Evolutionary conservation across 2,113 vertebrate genomes (phyloP).

Genomic region (Vireo altiloquus): DNA sequence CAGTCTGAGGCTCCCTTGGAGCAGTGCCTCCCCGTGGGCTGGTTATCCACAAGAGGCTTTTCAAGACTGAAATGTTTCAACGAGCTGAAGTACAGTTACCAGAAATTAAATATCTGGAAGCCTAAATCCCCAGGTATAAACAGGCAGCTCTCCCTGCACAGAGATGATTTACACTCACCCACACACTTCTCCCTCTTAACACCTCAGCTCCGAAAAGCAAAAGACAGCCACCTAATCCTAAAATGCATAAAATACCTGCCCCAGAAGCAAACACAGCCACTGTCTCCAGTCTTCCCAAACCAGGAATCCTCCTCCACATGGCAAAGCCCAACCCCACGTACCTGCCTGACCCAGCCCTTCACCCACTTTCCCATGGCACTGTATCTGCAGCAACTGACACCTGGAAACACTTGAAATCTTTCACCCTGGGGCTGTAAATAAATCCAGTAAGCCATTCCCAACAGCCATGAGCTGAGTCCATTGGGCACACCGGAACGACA

Average conservation of each 20-base stretch:
- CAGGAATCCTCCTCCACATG: neutral
- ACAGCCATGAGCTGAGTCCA: neutral
- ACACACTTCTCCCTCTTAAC: neutral
- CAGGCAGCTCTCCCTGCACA: neutral
- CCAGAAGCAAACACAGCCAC: neutral
- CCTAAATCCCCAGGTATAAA: neutral
- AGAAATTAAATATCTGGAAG: slow-evolving; percentile 41
- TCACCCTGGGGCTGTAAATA: neutral
- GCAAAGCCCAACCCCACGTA: neutral
- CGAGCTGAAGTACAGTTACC: neutral
- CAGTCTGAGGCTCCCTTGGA: neutral
- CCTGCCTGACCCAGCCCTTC: neutral
- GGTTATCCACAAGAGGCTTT: slow-evolving; percentile 15
- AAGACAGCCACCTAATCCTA: neutral
- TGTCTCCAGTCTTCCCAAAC: neutral
- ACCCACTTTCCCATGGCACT: neutral
- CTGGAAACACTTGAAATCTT: neutral
- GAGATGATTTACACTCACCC: slow-evolving; percentile 5
- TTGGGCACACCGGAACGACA: rapidly evolving
- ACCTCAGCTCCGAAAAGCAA: neutral
- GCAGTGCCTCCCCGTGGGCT: rapidly evolving
- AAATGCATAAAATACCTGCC: neutral
- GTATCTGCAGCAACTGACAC: neutral
- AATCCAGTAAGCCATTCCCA: neutral
- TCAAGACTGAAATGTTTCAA: slow-evolving; percentile 1